Base-by-base conservation (phyloP, 2,797 vertebrate species). In the Argyrosomus regius region DNA sequence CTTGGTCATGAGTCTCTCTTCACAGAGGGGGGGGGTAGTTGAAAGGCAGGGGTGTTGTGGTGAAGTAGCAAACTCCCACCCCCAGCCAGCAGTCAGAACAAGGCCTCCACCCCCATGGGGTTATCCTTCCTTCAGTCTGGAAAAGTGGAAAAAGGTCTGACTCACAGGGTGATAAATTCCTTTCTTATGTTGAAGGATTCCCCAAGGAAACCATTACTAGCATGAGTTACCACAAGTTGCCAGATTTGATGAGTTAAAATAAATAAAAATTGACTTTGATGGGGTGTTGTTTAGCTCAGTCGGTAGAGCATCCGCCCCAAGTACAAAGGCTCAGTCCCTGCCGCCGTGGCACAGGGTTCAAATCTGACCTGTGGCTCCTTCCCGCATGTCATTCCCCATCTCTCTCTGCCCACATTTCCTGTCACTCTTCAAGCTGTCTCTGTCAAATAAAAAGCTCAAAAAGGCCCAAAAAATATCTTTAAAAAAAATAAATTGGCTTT, bases 131-230 rank as follows among this genome's bases (percentile, higher is more conserved):
- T 89, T 69, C 77, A 82, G 83, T 85, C 84, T 88, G 85, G 83
- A 91, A 77, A 87, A 88, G 84, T 89, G 82, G 88, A 89, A 93
- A 92, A 90, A 85, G 80, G 71, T 86, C 87, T 91, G 93, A 91
- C 82, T 92, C 90, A 93, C 86, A 78, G 87, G 89, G 90, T 92
- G 89, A 89, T 89, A 84, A 88, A 94, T 93, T 93, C 92, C 88
- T 89, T 90, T 89, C 77, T 82, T 82, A 87, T 92, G 91, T 83
- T 75, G 83, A 82, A 79, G 92, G 89, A 92, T 93, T 93, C 89
- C 90, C 91, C 85, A 74, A 84, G 91, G 92, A 93, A 87, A 89
- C 88, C 41, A 54, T 87, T 86, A 80, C 76, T 56, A 75, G 74
- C 75, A 53, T 5, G n/a, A 76, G 75, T 79, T 77, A 35, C 77